These are phyloP conservation scores for Chaetoderma sp. DNA, from an alignment of 2,888 invertebrate species.

Conservation along the genomic window DNA sequence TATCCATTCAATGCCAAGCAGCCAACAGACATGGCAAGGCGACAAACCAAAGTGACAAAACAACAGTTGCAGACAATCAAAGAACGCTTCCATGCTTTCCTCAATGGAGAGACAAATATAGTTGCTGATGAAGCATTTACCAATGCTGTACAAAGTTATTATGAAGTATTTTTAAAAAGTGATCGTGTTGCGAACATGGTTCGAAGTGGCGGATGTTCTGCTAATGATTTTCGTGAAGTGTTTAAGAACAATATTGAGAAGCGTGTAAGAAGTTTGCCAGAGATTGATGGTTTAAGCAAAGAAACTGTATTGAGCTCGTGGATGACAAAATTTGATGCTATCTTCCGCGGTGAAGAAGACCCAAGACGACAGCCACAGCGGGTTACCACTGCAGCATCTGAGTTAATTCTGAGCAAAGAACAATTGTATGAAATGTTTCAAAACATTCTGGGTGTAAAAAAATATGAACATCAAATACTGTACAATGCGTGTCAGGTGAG, in stretches of 20 bases:
- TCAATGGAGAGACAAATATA: constrained; percentile 91
- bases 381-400: constrained; percentile 71
- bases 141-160: constrained; percentile 92
- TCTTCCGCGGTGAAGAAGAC: constrained; percentile 78
- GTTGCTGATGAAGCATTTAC: constrained; percentile 83
- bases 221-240: constrained; percentile 98
- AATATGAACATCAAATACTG: constrained; percentile 99
- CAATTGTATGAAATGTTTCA: constrained; percentile 99
- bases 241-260: constrained; percentile 98
- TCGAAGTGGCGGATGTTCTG: constrained; percentile 96
- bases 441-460: constrained; percentile 97
- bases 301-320: constrained; percentile 98
- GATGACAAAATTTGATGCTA: constrained; percentile 99
- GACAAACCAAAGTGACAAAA: constrained; percentile 95
- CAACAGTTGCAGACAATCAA: constrained; percentile 95
- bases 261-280: constrained; percentile 94
- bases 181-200: constrained; percentile 97
- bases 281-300: constrained; percentile 99
- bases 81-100: constrained; percentile 92
- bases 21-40: constrained; percentile 95
- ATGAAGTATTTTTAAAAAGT: constrained; percentile 90
- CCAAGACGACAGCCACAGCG: constrained; percentile 75
- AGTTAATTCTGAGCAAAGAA: constrained; percentile 96
- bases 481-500: constrained; percentile 95
- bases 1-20: constrained; percentile 99